Conservation (phyloP, 2,797 vertebrate genomes). For the Crax fasciolata region DNA sequence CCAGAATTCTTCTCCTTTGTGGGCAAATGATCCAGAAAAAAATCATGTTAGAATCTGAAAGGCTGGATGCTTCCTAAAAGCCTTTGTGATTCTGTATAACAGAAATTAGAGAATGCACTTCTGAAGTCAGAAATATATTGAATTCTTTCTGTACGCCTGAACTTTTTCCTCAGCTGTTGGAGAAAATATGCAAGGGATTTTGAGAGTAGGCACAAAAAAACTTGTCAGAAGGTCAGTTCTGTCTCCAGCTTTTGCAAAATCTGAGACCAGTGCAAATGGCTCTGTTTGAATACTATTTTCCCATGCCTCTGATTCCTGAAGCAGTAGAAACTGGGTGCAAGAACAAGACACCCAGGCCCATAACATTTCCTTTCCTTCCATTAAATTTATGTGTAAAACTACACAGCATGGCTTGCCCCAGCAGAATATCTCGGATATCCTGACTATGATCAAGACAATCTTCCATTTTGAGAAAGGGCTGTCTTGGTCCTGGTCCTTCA, state of each 20-base stretch:
- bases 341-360: neutral
- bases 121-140: neutral
- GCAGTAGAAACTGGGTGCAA: neutral
- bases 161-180: neutral
- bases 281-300: neutral
- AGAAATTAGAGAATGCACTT: neutral
- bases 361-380: neutral
- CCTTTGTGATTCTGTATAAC: neutral
- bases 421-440: neutral
- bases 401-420: neutral
- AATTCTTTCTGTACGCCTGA: neutral
- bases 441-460: too few species aligned
- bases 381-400: neutral
- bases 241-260: neutral
- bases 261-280: neutral
- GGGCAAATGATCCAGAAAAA: constrained; percentile 3
- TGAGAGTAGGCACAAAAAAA: neutral
- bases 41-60: neutral
- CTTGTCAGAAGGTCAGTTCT: neutral
- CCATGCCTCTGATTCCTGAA: neutral
- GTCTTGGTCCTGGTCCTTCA: neutral
- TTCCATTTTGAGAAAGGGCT: neutral
- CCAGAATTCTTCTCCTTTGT: neutral
- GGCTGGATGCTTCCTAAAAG: neutral
- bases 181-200: neutral